Percentiles rank a stretch among this genome's conserved stretches.
Conservation (phyloP, 2,113 vertebrate species). For the Sander vitreus region DNA sequence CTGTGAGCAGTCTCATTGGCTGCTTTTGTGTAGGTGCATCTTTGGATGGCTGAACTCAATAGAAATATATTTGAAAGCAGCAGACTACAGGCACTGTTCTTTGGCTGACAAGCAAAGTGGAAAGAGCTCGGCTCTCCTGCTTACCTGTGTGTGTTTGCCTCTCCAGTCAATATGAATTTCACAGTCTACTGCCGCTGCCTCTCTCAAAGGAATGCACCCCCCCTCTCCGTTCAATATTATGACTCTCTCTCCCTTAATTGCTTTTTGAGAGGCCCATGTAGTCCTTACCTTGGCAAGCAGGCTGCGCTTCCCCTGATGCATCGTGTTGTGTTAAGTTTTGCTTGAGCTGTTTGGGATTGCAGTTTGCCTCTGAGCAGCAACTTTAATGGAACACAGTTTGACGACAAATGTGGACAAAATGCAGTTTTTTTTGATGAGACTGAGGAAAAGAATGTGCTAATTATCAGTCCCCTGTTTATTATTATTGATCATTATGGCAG, state of each 20-base stretch:
- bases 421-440: conserved; percentile 31
- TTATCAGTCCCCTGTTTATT: conserved; percentile 30
- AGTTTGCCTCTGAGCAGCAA: conserved; percentile 46
- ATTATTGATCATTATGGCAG: conserved; percentile 44
- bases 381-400: conserved; percentile 34
- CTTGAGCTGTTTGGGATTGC: conserved; percentile 52
- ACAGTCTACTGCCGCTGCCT: conserved; percentile 80
- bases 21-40: conserved; percentile 41
- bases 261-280: conserved; percentile 78
- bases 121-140: conserved; percentile 65
- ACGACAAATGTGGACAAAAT: conserved; percentile 35
- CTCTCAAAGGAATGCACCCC: conserved; percentile 76
- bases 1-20: conserved; percentile 4
- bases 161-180: conserved; percentile 83
- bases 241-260: conserved; percentile 80
- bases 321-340: conserved; percentile 60
- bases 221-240: conserved; percentile 78
- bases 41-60: conserved; percentile 56
- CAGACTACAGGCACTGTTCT: conserved; percentile 46
- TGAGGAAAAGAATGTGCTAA: conserved; percentile 41
- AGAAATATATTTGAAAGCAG: conserved; percentile 45
- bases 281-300: conserved; percentile 71
- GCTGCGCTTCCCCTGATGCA: conserved; percentile 70
- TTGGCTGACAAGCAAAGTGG: conserved; percentile 50
- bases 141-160: conserved; percentile 82